Evolutionary conservation across 92 coral and sea anemone genomes (phyloP).

Genomic region (Palythoa grandis): DNA sequence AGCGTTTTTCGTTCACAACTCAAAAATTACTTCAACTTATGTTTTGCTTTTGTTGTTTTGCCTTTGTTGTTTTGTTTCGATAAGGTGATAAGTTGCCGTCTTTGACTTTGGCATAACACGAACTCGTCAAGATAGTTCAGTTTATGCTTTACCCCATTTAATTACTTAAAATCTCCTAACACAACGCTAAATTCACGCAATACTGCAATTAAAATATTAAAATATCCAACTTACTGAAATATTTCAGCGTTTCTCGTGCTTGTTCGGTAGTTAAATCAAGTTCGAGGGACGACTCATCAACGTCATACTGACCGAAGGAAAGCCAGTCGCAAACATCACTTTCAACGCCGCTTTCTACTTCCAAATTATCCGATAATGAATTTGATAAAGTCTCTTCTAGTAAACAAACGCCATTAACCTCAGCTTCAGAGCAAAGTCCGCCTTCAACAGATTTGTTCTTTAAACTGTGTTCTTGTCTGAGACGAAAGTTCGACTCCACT

Average conservation of each 20-base stretch:
- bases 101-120: not conserved
- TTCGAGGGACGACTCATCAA: conserved; percentile 46
- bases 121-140: not conserved
- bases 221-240: conserved; percentile 86
- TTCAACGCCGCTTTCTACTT: conserved; percentile 96
- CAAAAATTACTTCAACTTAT: no score
- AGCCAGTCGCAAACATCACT: conserved; percentile 68
- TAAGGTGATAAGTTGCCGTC: not conserved
- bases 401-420: conserved; percentile 46
- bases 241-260: conserved; percentile 92
- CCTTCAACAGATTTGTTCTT: conserved; percentile 15
- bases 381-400: conserved; percentile 82
- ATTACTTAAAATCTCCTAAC: not conserved
- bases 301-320: conserved; percentile 55
- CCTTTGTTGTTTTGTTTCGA: no score
- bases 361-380: conserved; percentile 81
- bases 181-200: not conserved
- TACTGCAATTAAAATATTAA: not conserved
- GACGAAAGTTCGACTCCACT: not conserved
- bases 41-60: no score
- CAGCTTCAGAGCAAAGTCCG: conserved; percentile 17
- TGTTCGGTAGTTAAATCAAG: conserved; percentile 97
- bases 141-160: not conserved
- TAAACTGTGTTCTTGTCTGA: conserved; percentile 20
- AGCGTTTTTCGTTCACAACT: no score